Percentiles rank a stretch among this genome's conserved stretches.
Conservation (phyloP, 2,888 invertebrate genomes). For the Oegoconia quadripuncta region DNA sequence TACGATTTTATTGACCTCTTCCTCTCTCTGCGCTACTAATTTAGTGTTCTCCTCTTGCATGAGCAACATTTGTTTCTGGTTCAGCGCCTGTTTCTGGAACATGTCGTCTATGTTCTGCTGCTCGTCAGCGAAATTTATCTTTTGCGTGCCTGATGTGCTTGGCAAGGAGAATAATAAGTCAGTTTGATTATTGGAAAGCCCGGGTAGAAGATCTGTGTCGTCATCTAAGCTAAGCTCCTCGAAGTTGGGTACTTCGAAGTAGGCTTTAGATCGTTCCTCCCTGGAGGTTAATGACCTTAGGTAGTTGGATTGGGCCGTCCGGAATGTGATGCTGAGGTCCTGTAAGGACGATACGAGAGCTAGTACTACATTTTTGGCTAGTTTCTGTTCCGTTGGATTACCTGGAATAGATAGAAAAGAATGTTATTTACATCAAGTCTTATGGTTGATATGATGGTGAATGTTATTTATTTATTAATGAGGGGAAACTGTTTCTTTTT, state of each 20-base stretch:
- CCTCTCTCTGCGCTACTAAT: conserved; percentile 86
- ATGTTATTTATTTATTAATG: too few relatives aligned
- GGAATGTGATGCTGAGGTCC: conserved; percentile 90
- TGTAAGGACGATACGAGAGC: conserved; percentile 92
- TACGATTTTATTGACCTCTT: conserved; percentile 95
- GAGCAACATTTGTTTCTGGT: conserved; percentile 86
- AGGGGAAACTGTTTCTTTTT: too few relatives aligned
- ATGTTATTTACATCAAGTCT: too few relatives aligned
- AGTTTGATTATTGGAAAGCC: conserved; percentile 63
- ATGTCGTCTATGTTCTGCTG: conserved; percentile 78
- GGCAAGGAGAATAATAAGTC: conserved; percentile 63
- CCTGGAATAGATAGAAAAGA: conserved; percentile 82
- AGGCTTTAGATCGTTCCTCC: conserved; percentile 93
- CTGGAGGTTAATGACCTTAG: conserved; percentile 92
- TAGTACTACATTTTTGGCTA: conserved; percentile 91
- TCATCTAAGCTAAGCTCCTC: conserved; percentile 79
- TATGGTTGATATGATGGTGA: too few relatives aligned
- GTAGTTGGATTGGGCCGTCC: conserved; percentile 91
- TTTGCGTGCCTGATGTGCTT: conserved; percentile 59
- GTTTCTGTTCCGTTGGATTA: conserved; percentile 84
- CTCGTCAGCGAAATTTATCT: conserved; percentile 50
- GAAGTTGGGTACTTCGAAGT: conserved; percentile 86
- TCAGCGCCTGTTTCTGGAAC: conserved; percentile 73
- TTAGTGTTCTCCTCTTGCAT: conserved; percentile 92
- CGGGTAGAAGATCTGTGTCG: conserved; percentile 55